Evolutionary conservation across 1,140 invertebrate genomes (phyloP), one percentile per base, ranked within the genome.

Genomic region (Ladona fulva): DNA sequence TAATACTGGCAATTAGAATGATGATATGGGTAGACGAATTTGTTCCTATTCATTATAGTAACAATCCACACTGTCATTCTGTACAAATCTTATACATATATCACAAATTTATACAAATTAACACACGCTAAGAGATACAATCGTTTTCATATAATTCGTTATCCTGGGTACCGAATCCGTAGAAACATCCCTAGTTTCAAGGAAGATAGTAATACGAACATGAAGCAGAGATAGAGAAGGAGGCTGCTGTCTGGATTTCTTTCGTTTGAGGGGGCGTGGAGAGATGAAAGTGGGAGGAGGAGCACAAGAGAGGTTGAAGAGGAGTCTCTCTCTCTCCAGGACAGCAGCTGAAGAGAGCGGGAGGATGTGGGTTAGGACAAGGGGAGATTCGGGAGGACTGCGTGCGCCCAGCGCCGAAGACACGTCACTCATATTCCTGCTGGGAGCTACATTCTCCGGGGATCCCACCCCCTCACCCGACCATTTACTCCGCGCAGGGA

Each of bases 351-450:
- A 66, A 66, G 52, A 66, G 52, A 22, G 52, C 14, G 52, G 52
- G 52, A 16, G 52, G 52, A 66, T 66, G 52, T 22, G 52, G 52
- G 52, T 66, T 19, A 66, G 52, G 52, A 66, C 52, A 66, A 66
- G 52, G 52, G 52, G 52, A 66, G 3, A 66, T 22, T 66, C 52
- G 52, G 52, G 12, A 66, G 52, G 52, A 66, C 52, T 66, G 52
- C 52, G 52, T 66, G 52, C 52, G 52, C 52, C 52, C 44, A 52
- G 44, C 44, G 10, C 44, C 14, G 52, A 66, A 66, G 52, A 66
- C 52, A 66, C 52, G 52, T 66, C 52, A 66, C 52, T 66, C 52
- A 66, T 66, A 66, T 66, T 22, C 52, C 52, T 66, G 52, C 52
- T 66, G 52, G 52, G 52, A 66, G 52, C 52, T 66, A 66, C 52